These are phyloP conservation scores for Lasioglossum malachurum DNA, from an alignment of 2,888 invertebrate species.

Conservation along the genomic window DNA sequence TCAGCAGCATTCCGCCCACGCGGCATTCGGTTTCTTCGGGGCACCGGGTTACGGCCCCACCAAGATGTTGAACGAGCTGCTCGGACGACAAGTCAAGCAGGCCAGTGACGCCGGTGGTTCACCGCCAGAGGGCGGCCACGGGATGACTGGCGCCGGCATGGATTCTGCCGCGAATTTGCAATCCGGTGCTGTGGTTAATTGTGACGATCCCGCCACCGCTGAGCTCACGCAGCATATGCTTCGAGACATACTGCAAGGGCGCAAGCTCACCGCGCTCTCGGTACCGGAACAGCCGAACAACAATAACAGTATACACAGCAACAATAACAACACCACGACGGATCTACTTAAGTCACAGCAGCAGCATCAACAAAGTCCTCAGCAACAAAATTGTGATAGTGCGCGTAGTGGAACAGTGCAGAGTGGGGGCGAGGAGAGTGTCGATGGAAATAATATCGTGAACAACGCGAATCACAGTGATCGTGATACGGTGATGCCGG, in stretches of 20 bases:
- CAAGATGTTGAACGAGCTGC: conserved; percentile 96
- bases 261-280: conserved; percentile 92
- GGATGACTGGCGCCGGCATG: conserved; percentile 85
- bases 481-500: conserved; percentile 83
- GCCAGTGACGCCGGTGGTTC: conserved; percentile 88
- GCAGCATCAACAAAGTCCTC: conserved; percentile 85
- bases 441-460: conserved; percentile 81
- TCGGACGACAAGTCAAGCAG: conserved; percentile 92
- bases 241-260: conserved; percentile 95
- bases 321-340: conserved; percentile 86
- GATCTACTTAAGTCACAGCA: conserved; percentile 85
- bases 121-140: conserved; percentile 85
- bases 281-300: conserved; percentile 89
- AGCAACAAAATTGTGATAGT: conserved; percentile 82
- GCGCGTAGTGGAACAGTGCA: conserved; percentile 84
- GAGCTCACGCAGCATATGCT: conserved; percentile 93
- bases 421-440: conserved; percentile 84
- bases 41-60: conserved; percentile 94
- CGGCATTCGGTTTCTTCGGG: conserved; percentile 91
- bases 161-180: conserved; percentile 83
- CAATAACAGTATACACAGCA: conserved; percentile 84
- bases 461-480: conserved; percentile 80
- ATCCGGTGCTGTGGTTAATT: conserved; percentile 86
- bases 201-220: conserved; percentile 86
- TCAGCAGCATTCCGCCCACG: conserved; percentile 87